These are phyloP conservation scores for Nematopogon swammerdamellus DNA, from an alignment of 2,888 invertebrate genomes.

Conservation along the genomic window DNA sequence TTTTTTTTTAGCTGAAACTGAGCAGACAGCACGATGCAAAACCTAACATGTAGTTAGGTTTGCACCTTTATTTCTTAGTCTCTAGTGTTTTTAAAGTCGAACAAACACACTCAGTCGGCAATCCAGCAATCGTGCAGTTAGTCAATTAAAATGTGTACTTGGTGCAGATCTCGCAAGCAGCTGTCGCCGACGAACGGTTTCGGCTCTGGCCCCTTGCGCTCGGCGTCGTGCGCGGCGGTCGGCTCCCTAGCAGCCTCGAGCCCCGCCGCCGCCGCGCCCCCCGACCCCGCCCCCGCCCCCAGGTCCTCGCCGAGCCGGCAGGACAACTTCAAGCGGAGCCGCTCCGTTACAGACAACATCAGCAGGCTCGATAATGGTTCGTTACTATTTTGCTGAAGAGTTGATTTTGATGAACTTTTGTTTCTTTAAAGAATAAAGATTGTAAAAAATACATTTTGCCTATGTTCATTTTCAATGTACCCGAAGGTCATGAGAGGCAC, in stretches of 20 bases:
- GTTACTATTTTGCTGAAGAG: no score
- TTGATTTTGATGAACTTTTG: no score
- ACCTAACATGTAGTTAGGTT: no score
- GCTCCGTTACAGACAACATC: constrained; percentile 47
- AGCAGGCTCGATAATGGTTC: constrained; percentile 40
- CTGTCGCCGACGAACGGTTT: constrained; percentile 37
- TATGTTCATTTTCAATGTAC: no score
- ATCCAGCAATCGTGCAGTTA: neutral
- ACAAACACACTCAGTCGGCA: no score
- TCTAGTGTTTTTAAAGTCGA: no score
- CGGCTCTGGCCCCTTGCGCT: constrained; percentile 38
- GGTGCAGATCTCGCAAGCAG: constrained; percentile 40
- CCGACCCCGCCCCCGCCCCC: constrained; percentile 21
- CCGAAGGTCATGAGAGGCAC: no score
- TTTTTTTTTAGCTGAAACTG: no score
- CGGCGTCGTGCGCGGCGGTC: constrained; percentile 42
- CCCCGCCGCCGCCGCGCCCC: constrained; percentile 14
- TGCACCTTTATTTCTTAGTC: no score
- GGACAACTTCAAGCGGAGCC: constrained; percentile 44
- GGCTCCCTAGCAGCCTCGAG: constrained; percentile 27
- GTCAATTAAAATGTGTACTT: neutral
- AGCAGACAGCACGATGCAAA: no score
- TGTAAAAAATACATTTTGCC: no score
- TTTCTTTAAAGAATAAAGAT: no score
- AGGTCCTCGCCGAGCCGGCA: constrained; percentile 30